A percentile compares a stretch with the other conserved stretches of the same genome.
These are phyloP conservation scores for Lanius collurio DNA, from an alignment of 2,113 vertebrate genomes.

Conservation along the genomic window DNA sequence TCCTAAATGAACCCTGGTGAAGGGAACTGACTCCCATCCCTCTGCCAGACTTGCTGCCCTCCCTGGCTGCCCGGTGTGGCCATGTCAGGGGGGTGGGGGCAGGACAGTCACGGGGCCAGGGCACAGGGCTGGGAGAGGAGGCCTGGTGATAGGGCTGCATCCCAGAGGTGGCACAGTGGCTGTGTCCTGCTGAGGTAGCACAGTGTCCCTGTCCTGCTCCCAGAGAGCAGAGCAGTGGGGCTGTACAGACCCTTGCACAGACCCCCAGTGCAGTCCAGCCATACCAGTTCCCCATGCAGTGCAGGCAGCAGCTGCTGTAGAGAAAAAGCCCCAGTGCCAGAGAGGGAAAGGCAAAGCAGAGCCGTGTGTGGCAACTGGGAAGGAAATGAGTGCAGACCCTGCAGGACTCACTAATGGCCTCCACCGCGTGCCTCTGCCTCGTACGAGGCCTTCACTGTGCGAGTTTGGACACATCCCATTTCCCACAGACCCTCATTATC, in stretches of 20 bases:
- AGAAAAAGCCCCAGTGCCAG: neutral
- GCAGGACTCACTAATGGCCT: conserved; percentile 33
- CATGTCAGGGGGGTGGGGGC: fast-evolving
- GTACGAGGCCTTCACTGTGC: conserved; percentile 7
- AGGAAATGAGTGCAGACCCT: conserved; percentile 18
- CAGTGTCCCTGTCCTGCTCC: neutral
- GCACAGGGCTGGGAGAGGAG: neutral
- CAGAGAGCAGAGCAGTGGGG: fast-evolving
- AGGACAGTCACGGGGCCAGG: fast-evolving
- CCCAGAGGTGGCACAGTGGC: fast-evolving
- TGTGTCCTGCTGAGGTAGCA: neutral
- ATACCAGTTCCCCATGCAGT: fast-evolving
- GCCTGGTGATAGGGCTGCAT: neutral
- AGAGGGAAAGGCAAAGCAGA: neutral
- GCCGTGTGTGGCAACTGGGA: neutral
- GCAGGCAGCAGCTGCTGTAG: neutral
- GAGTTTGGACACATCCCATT: conserved; percentile 55
- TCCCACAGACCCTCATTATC: conserved; percentile 70
- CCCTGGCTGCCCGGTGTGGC: fast-evolving
- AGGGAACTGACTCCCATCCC: neutral
- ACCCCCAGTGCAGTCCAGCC: neutral
- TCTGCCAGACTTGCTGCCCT: neutral
- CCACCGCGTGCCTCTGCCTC: neutral
- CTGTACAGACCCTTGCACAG: too few relatives aligned
- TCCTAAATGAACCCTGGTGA: fast-evolving